phyloP scores from a whole-genome alignment of 2,113 vertebrate species.

The Elachura formosa region DNA sequence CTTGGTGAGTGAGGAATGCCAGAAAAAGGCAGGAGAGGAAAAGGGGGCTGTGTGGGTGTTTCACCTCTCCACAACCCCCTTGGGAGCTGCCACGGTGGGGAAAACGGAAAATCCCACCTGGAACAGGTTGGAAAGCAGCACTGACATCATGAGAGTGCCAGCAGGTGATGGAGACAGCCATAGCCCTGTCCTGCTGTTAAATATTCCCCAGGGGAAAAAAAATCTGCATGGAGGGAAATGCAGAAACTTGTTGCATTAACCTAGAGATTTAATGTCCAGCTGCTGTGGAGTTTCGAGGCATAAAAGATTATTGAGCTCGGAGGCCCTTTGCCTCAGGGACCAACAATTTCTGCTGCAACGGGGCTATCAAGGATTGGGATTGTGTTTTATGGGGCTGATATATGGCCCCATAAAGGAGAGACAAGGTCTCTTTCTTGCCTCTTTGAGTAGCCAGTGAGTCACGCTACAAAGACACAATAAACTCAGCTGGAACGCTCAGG shows the following conservation, averaged over 20 bases:
- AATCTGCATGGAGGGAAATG: background rate
- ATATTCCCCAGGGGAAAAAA: background rate
- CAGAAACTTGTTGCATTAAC: constrained; percentile 32
- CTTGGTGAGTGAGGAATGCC: rapidly evolving
- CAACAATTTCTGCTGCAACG: background rate
- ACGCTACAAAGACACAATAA: background rate
- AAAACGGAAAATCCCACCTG: background rate
- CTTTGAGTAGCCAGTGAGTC: background rate
- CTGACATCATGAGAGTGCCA: background rate
- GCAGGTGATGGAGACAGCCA: background rate
- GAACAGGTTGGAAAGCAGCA: rapidly evolving
- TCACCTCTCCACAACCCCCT: background rate
- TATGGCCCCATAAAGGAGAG: background rate
- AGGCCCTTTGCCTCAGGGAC: background rate
- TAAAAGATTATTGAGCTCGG: constrained; percentile 8
- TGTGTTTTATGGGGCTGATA: constrained; percentile 31
- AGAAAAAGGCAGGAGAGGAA: background rate
- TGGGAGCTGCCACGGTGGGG: background rate
- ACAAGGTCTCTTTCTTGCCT: background rate
- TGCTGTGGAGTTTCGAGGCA: background rate
- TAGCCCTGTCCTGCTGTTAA: background rate
- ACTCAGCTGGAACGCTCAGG: background rate
- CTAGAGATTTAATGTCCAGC: constrained; percentile 12
- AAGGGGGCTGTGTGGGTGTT: background rate
- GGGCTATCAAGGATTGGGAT: background rate